phyloP scores from a whole-genome alignment of 2,113 vertebrate genomes.

The Myiozetetes cayanensis region DNA sequence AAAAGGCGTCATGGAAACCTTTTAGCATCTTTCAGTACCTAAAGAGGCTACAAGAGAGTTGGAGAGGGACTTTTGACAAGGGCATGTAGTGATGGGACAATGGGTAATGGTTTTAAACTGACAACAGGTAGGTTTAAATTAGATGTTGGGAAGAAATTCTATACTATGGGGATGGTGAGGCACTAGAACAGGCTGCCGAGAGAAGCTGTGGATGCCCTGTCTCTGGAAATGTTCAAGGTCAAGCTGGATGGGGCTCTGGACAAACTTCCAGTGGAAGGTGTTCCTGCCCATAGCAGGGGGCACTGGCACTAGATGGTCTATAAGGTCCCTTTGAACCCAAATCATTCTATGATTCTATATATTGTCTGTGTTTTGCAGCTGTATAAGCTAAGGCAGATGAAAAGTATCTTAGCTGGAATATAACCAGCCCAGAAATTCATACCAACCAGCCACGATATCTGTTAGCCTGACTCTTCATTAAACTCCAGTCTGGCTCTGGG shows the following conservation, averaged over 20 bases:
- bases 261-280: not conserved
- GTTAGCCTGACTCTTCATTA: not conserved
- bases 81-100: not conserved
- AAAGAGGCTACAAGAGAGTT: not conserved
- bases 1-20: not conserved
- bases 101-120: not conserved
- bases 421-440: not conserved
- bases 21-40: not conserved
- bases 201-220: not conserved
- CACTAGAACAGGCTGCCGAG: not conserved
- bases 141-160: not conserved
- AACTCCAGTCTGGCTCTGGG: not conserved
- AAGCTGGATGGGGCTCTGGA: not conserved
- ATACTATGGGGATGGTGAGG: not conserved
- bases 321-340: not conserved
- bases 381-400: not conserved
- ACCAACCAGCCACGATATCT: not conserved
- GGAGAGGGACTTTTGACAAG: not conserved
- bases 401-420: not conserved
- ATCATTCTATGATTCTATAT: not conserved
- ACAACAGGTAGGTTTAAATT: not conserved
- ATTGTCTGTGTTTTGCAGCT: not conserved
- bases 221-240: not conserved
- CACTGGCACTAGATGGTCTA: not conserved
- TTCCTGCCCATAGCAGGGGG: not conserved